phyloP scores from a whole-genome alignment of 2,113 vertebrate genomes.

The Urocynchramus pylzowi region DNA sequence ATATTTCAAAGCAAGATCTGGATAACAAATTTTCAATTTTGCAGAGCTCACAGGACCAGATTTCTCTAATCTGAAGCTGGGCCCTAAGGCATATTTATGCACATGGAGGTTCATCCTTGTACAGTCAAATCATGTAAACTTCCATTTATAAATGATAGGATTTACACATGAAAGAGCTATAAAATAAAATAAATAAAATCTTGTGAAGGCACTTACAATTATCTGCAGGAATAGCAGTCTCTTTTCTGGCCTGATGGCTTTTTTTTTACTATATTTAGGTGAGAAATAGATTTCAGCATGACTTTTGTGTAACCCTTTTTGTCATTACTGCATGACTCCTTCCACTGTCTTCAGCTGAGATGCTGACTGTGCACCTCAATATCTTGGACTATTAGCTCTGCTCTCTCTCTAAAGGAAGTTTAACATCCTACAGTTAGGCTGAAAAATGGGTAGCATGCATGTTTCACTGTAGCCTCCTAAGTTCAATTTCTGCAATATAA shows the following conservation, averaged over 20 bases:
- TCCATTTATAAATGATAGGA: background rate
- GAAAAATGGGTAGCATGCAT: background rate
- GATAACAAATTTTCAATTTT: background rate
- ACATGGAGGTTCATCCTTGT: background rate
- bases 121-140: background rate
- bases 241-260: background rate
- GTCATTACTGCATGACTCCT: background rate
- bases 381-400: background rate
- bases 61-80: background rate
- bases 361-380: background rate
- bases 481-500: conserved; percentile 14
- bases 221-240: background rate
- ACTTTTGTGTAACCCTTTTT: background rate
- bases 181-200: conserved; percentile 1
- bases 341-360: background rate
- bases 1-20: background rate
- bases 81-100: background rate
- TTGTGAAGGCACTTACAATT: background rate
- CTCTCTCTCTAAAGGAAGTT: background rate
- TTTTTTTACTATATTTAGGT: background rate
- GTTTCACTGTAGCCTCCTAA: background rate
- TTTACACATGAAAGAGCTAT: background rate
- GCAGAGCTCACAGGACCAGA: background rate
- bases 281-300: background rate
- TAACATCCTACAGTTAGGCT: background rate